phyloP scores from a whole-genome alignment of 37 sponge, comb jelly and placozoan species.

The Crambe crambe region DNA sequence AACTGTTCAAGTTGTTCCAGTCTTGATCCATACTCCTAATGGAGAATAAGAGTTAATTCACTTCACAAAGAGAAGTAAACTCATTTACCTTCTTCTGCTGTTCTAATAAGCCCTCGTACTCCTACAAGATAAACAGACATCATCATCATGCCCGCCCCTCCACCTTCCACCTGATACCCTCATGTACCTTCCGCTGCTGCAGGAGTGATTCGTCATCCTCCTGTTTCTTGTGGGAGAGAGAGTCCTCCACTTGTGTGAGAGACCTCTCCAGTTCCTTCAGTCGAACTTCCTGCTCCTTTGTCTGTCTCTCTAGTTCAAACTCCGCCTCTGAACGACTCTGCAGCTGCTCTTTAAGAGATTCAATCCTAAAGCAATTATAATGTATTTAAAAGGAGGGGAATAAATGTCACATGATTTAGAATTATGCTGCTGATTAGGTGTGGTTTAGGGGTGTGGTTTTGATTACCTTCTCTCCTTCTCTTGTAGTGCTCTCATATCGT shows the following conservation, averaged over 20 bases:
- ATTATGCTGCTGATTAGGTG: background rate
- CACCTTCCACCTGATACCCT: too few species aligned
- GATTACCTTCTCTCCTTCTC: slow-evolving; percentile 25
- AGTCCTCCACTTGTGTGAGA: slow-evolving; percentile 5
- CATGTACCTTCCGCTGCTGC: slow-evolving; percentile 17
- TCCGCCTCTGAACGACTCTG: background rate
- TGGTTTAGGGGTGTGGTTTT: background rate
- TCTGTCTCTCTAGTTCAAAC: slow-evolving; percentile 37
- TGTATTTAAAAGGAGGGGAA: background rate
- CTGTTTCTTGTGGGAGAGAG: background rate
- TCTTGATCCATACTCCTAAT: slow-evolving; percentile 30
- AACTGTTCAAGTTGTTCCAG: slow-evolving; percentile 52
- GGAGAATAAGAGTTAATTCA: background rate
- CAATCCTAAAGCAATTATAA: slow-evolving; percentile 9
- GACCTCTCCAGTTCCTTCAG: slow-evolving; percentile 22
- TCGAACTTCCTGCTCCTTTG: slow-evolving; percentile 18
- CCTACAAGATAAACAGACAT: slow-evolving; percentile 2
- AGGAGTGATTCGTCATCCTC: slow-evolving; percentile 11
- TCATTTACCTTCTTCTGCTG: slow-evolving; percentile 29
- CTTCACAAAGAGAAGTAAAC: background rate
- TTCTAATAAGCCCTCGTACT: slow-evolving; percentile 17
- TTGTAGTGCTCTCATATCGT: slow-evolving; percentile 1
- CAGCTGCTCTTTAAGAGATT: slow-evolving; percentile 16
- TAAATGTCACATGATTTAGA: background rate
- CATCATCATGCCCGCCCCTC: background rate